phyloP scores from a whole-genome alignment of 2,113 vertebrate genomes.

The Falcunculus frontatus region DNA sequence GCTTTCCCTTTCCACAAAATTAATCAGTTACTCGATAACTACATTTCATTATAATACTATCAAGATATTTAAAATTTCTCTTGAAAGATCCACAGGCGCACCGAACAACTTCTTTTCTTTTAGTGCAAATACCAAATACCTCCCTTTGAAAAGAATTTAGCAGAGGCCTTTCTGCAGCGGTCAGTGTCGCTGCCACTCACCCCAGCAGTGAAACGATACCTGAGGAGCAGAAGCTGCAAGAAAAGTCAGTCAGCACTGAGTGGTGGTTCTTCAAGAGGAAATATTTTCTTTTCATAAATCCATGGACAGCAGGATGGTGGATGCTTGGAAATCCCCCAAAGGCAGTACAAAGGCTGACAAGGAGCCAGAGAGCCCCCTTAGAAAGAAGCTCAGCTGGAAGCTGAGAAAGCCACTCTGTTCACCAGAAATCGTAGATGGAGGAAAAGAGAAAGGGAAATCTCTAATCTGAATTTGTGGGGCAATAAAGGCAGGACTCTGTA shows the following conservation, averaged over 20 bases:
- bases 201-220: background rate
- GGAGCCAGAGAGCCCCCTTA: background rate
- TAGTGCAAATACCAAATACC: background rate
- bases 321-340: background rate
- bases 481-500: conserved; percentile 50
- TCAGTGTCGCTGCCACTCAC: background rate
- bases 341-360: background rate
- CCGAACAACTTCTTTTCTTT: background rate
- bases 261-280: background rate
- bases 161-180: background rate
- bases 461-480: background rate
- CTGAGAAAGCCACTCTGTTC: background rate
- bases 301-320: background rate
- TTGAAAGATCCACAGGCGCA: background rate
- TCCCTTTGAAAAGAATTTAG: background rate
- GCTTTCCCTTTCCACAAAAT: background rate
- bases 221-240: background rate
- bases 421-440: background rate
- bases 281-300: background rate
- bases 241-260: background rate
- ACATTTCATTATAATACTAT: background rate
- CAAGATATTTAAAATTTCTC: background rate
- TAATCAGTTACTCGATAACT: background rate
- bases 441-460: background rate
- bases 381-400: background rate